phyloP scores from a whole-genome alignment of 2,888 invertebrate genomes.

The Poecilobothrus nobilitatus region DNA sequence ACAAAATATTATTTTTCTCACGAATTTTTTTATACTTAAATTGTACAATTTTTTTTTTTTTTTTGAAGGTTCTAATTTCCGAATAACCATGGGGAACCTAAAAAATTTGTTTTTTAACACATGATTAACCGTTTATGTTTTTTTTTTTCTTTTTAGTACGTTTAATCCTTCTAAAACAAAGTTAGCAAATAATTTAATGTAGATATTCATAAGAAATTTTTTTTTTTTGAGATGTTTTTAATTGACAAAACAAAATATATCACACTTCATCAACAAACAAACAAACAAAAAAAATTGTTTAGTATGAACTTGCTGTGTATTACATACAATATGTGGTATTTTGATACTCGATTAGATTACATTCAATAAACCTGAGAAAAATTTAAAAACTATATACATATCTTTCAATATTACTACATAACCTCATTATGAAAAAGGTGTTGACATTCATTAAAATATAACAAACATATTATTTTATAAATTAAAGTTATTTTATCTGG shows the following conservation, averaged over 20 bases:
- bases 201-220: not conserved
- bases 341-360: too few species aligned
- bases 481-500: too few species aligned
- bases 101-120: not conserved
- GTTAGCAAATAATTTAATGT: not conserved
- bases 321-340: not conserved
- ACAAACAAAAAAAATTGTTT: not conserved
- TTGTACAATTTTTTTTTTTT: not conserved
- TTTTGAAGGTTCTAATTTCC: too few species aligned
- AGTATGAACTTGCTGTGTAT: not conserved
- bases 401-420: too few species aligned
- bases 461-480: too few species aligned
- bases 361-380: too few species aligned
- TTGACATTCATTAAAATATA: too few species aligned
- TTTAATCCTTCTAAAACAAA: not conserved
- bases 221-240: too few species aligned
- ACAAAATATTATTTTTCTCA: conserved; percentile 1
- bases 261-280: not conserved
- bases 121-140: not conserved
- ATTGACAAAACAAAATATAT: not conserved
- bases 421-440: too few species aligned
- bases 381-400: too few species aligned
- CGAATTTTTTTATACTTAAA: not conserved
- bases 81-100: not conserved
- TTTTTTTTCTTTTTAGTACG: not conserved